These are phyloP conservation scores for Psilanteris sp. DNA, from an alignment of 1,140 invertebrate species.

Conservation along the genomic window DNA sequence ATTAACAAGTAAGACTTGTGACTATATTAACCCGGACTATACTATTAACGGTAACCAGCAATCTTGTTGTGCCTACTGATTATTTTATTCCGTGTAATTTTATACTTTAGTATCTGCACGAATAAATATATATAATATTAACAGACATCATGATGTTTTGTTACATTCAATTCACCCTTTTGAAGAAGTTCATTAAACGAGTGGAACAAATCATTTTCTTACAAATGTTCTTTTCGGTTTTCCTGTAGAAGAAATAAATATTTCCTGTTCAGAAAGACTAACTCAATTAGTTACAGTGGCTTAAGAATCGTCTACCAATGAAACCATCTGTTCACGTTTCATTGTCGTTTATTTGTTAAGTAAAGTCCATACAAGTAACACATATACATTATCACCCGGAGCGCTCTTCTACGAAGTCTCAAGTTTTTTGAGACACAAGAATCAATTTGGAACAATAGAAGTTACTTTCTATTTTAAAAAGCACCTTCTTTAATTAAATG, in stretches of 20 bases:
- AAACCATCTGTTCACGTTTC: conserved; percentile 34
- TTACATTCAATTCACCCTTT: conserved; percentile 19
- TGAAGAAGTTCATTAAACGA: conserved; percentile 36
- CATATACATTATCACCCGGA: conserved; percentile 36
- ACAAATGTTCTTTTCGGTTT: conserved; percentile 15
- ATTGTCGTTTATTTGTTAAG: conserved; percentile 47
- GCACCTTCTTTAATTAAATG: conserved; percentile 22
- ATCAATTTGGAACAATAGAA: conserved; percentile 39
- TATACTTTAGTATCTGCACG: too few relatives aligned
- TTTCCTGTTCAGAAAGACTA: conserved; percentile 18
- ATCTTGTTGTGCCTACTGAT: too few relatives aligned
- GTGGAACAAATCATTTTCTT: conserved; percentile 42
- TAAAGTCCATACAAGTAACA: conserved; percentile 42
- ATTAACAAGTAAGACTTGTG: too few relatives aligned
- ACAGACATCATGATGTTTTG: conserved; percentile 29
- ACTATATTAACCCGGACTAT: too few relatives aligned
- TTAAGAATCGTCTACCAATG: conserved; percentile 49
- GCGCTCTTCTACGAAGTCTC: conserved; percentile 40
- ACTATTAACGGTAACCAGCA: too few relatives aligned
- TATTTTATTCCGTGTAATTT: too few relatives aligned
- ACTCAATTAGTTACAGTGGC: conserved; percentile 2
- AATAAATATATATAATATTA: too few relatives aligned
- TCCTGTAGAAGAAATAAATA: conserved; percentile 18
- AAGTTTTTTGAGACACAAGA: conserved; percentile 21
- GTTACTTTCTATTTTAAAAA: conserved; percentile 34